These are phyloP conservation scores for Sesamia inferens DNA, from an alignment of 2,888 invertebrate genomes.

Conservation along the genomic window DNA sequence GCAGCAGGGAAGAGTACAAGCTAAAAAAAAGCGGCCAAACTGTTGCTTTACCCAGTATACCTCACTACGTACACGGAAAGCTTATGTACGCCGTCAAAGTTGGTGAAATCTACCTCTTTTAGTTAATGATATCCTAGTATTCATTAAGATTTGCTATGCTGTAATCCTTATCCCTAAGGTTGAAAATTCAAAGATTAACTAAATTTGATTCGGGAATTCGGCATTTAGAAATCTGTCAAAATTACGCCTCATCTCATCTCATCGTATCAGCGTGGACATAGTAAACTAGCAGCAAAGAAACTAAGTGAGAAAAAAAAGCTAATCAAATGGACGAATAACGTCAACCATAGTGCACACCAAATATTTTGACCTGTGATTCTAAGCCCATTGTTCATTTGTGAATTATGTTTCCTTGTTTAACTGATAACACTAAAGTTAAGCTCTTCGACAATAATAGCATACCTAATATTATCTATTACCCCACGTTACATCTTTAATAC, in stretches of 20 bases:
- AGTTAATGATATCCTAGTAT: constrained; percentile 54
- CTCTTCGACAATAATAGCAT: neutral
- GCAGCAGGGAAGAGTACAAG: constrained; percentile 81
- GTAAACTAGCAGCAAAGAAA: neutral
- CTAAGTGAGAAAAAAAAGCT: neutral
- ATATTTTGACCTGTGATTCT: neutral
- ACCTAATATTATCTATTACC: neutral
- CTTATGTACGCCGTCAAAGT: constrained; percentile 85
- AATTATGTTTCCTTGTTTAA: neutral
- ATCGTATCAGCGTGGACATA: neutral
- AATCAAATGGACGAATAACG: neutral
- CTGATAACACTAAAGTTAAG: neutral
- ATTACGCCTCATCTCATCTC: neutral
- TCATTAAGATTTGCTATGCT: constrained; percentile 60
- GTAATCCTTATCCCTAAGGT: constrained; percentile 51
- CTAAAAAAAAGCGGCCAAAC: constrained; percentile 71
- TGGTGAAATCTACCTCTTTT: constrained; percentile 65
- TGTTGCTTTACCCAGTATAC: constrained; percentile 67
- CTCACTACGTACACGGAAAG: constrained; percentile 82
- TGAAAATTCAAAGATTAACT: constrained; percentile 24
- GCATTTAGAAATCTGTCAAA: neutral
- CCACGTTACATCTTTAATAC: neutral
- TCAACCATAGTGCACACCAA: neutral
- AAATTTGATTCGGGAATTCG: neutral
- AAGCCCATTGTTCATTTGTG: neutral